Evolutionary conservation across 1,140 invertebrate species (phyloP).

Genomic region (Stenopsyche tienmushanensis): DNA sequence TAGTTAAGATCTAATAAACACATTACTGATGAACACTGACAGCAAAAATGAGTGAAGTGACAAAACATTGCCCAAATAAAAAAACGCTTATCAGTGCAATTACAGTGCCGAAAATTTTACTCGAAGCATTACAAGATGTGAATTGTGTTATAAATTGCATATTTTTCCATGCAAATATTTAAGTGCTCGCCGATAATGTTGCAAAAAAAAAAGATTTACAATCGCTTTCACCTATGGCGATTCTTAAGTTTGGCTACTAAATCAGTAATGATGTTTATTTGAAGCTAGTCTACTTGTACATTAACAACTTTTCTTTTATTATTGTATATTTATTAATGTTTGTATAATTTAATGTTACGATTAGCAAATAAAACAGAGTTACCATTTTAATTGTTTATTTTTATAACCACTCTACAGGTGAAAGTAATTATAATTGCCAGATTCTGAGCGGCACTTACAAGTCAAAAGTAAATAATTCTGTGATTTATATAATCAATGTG

Average conservation of each 20-base stretch:
- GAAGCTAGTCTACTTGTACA: constrained; percentile 33
- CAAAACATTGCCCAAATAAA: too few relatives aligned
- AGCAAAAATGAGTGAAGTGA: too few relatives aligned
- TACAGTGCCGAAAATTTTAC: constrained; percentile 1
- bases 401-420: neutral
- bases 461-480: neutral
- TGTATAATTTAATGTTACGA: constrained; percentile 22
- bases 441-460: too few relatives aligned
- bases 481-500: too few relatives aligned
- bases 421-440: constrained; percentile 19
- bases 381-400: constrained; percentile 22
- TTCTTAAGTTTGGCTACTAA: neutral
- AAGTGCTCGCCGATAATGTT: neutral
- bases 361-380: constrained; percentile 36
- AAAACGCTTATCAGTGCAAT: neutral
- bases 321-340: constrained; percentile 31
- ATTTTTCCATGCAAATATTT: neutral
- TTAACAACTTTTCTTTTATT: neutral
- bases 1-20: neutral
- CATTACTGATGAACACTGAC: neutral
- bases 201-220: neutral
- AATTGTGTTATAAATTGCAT: neutral
- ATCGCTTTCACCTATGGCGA: constrained; percentile 8
- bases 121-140: neutral
- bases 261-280: constrained; percentile 32